These are phyloP conservation scores for Nowickia ferox DNA, from an alignment of 2,888 invertebrate genomes.

Conservation along the genomic window DNA sequence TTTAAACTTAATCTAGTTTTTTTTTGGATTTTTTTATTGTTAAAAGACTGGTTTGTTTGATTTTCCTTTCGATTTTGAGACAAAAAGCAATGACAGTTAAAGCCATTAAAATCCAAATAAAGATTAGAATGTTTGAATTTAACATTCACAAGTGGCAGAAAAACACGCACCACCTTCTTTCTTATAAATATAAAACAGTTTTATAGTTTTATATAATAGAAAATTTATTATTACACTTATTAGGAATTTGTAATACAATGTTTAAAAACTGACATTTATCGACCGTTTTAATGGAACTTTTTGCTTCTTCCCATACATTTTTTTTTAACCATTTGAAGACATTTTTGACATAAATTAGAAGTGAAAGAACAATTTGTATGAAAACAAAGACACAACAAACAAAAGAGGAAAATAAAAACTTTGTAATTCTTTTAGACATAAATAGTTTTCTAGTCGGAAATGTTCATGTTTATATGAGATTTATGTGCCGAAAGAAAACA, in stretches of 20 bases:
- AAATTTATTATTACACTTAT: slow-evolving; percentile 1
- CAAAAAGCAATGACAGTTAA: slow-evolving; percentile 42
- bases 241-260: slow-evolving; percentile 38
- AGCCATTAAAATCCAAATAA: slow-evolving; percentile 25
- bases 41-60: slow-evolving; percentile 69
- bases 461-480: slow-evolving; percentile 50
- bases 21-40: slow-evolving; percentile 31
- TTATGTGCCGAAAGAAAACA: slow-evolving; percentile 53
- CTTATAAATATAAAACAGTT: neutral
- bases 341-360: slow-evolving; percentile 24
- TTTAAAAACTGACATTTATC: slow-evolving; percentile 1
- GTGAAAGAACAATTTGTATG: neutral
- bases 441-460: slow-evolving; percentile 53
- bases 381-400: neutral
- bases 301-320: slow-evolving; percentile 9
- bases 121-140: slow-evolving; percentile 51
- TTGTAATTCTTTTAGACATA: slow-evolving; percentile 28
- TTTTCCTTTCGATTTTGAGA: slow-evolving; percentile 66
- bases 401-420: slow-evolving; percentile 6
- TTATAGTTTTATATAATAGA: neutral
- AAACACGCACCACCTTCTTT: slow-evolving; percentile 2
- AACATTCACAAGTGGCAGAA: slow-evolving; percentile 1
- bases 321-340: slow-evolving; percentile 3
- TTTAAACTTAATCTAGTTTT: slow-evolving; percentile 58
- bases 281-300: slow-evolving; percentile 13